Evolutionary conservation across 2,888 invertebrate genomes (phyloP), one percentile per base, ranked within the genome.

Genomic region (Spialia ferax): DNA sequence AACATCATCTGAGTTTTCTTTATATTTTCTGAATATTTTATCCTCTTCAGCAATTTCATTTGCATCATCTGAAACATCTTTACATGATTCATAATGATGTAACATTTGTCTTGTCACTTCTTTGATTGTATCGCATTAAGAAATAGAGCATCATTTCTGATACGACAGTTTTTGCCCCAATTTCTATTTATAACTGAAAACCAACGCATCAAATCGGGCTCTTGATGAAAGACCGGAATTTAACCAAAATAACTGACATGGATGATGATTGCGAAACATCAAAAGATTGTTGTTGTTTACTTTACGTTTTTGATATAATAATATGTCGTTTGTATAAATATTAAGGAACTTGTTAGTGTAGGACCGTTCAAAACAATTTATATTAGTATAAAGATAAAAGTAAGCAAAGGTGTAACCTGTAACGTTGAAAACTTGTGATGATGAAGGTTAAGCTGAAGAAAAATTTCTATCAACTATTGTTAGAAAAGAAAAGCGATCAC

Each of bases 171-270:
- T 65, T 59, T 38, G 59, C 52, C 52, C 66, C 60, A 42, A 45
- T 54, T 65, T 60, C 60, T 66, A 66, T 42, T 60, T 60, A 60
- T 54, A 23, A 60, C 20, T 38, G 13, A 55, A 54, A 52, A 32
- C 20, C 32, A 18, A 42, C 38, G 52, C 50, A 65, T 59, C 52
- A 65, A 54, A 65, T 63, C 54, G 15, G 38, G 55, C 29, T 38
- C 60, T 60, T 66, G 60, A 66, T 45, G 65, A 66, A 66, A 66
- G 60, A 66, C 54, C 54, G 66, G 60, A 66, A 60, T 66, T 60
- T 42, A 20, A 52, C 38, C 13, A 60, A 60, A 60, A 60, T 45
- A 66, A 22, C 2, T 29, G 23, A 52, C 18, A 20, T 38, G 15
- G 45, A 61, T 18, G 18, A 48, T 11, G 18, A 59, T 60, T 66